These are phyloP conservation scores for Micrastur ruficollis DNA, from an alignment of 2,797 vertebrate species.

Conservation along the genomic window DNA sequence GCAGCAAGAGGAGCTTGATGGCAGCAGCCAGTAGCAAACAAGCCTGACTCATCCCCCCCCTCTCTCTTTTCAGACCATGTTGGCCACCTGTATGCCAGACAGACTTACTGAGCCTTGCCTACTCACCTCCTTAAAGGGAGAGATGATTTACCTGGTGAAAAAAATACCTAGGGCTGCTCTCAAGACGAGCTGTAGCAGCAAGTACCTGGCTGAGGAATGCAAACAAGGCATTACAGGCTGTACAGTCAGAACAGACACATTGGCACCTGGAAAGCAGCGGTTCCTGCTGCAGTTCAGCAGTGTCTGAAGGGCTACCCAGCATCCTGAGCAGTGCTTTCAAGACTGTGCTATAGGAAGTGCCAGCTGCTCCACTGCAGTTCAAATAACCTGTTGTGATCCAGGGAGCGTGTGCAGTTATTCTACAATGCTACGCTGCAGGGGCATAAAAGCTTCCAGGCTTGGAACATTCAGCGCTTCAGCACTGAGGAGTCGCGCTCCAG, in stretches of 20 bases:
- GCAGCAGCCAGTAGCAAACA: neutral
- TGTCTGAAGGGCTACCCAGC: neutral
- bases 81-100: neutral
- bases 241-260: accelerated
- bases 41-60: neutral
- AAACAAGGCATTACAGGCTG: neutral
- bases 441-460: neutral
- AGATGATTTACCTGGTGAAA: accelerated
- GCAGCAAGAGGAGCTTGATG: neutral
- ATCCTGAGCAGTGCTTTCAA: neutral
- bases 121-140: neutral
- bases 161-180: neutral
- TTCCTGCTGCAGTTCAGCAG: neutral
- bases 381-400: neutral
- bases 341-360: neutral
- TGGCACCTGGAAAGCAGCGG: accelerated
- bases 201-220: neutral
- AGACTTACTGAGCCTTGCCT: neutral
- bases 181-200: neutral
- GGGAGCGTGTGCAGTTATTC: accelerated
- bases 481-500: neutral
- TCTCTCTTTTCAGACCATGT: neutral
- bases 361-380: neutral
- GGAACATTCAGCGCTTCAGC: neutral
- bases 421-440: neutral